Conservation (phyloP, 2,797 vertebrate species). For the Harpagifer antarcticus region DNA sequence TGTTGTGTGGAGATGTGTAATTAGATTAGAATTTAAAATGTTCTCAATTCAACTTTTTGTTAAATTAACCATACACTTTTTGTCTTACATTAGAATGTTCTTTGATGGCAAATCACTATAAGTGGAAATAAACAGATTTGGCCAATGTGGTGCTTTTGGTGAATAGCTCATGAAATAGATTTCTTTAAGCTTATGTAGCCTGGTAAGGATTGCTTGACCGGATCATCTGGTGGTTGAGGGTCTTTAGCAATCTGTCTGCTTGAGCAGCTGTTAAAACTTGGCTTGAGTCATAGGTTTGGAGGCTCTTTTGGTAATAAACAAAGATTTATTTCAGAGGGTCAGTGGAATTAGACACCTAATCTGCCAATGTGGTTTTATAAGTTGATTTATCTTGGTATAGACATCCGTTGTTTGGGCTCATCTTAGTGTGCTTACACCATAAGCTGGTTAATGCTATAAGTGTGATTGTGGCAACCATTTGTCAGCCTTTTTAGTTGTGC, state of each 20-base stretch:
- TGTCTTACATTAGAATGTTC: neutral
- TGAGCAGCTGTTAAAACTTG: conserved; percentile 89
- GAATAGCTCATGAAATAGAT: conserved; percentile 70
- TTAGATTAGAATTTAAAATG: neutral
- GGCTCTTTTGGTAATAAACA: conserved; percentile 86
- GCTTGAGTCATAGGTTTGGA: conserved; percentile 87
- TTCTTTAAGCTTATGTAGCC: conserved; percentile 66
- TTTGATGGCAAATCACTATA: neutral
- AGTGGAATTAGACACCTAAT: conserved; percentile 92
- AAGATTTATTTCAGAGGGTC: conserved; percentile 89
- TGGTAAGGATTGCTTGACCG: conserved; percentile 62
- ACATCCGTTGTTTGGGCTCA: conserved; percentile 82
- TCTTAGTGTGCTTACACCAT: conserved; percentile 76
- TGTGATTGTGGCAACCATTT: conserved; percentile 76
- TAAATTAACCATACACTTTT: neutral
- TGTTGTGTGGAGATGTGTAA: neutral
- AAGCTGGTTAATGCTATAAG: conserved; percentile 80
- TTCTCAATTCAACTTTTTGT: neutral
- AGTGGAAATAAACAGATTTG: conserved; percentile 4
- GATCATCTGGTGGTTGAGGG: conserved; percentile 75
- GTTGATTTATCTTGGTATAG: conserved; percentile 85
- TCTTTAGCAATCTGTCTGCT: conserved; percentile 89
- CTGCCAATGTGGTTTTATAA: conserved; percentile 89
- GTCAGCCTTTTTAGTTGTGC: too few relatives aligned
- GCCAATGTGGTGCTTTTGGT: conserved; percentile 6